Evolutionary conservation across 2,113 vertebrate genomes (phyloP).

Genomic region (Tachuris rubrigastra): DNA sequence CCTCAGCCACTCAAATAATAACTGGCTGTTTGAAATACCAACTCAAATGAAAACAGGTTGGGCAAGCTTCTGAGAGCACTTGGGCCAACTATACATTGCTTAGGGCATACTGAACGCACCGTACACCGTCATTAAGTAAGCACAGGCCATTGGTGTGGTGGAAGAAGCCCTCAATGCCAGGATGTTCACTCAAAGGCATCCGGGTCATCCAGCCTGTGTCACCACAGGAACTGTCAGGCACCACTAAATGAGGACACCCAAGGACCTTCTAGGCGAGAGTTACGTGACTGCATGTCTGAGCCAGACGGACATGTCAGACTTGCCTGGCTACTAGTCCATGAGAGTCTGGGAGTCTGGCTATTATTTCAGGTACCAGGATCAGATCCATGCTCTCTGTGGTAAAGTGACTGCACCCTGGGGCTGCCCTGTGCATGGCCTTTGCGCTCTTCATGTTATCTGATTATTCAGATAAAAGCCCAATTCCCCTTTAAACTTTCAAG

Average conservation of each 20-base stretch:
- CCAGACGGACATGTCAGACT: not conserved
- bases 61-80: conserved; percentile 18
- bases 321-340: not conserved
- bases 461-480: conserved; percentile 56
- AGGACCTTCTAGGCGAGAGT: not conserved
- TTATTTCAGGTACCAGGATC: conserved; percentile 11
- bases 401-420: conserved; percentile 19
- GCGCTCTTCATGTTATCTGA: conserved; percentile 28
- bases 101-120: not conserved
- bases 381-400: not conserved
- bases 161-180: conserved; percentile 11
- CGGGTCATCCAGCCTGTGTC: not conserved
- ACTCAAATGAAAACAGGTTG: conserved; percentile 45
- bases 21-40: conserved; percentile 29
- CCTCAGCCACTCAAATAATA: conserved; percentile 32
- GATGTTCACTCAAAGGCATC: not conserved
- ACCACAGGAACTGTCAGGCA: not conserved
- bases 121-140: not conserved
- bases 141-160: not conserved
- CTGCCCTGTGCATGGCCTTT: conserved; percentile 39
- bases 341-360: not conserved
- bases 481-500: conserved; percentile 66
- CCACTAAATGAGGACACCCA: not conserved
- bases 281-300: conserved; percentile 24
- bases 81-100: conserved; percentile 1